phyloP scores from a whole-genome alignment of 2,888 invertebrate genomes.

The Tipula confusa region DNA sequence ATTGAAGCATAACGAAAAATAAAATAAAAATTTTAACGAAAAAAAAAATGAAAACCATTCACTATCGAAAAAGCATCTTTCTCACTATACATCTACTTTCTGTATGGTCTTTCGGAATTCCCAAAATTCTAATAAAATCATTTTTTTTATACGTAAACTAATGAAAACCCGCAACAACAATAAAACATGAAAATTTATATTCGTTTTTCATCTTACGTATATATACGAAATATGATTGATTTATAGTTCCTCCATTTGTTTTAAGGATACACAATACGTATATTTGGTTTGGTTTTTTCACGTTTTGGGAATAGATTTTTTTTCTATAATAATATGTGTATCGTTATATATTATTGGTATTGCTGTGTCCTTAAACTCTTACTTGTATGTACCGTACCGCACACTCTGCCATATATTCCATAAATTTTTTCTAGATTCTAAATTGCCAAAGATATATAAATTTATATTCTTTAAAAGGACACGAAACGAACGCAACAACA shows the following conservation, averaged over 20 bases:
- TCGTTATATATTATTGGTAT: neutral
- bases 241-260: neutral
- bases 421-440: neutral
- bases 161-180: neutral
- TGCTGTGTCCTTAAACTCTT: neutral
- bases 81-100: neutral
- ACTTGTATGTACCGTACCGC: neutral
- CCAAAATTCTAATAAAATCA: neutral
- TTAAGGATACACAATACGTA: neutral
- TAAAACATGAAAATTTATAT: neutral
- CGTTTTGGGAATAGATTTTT: slow-evolving; percentile 25
- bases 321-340: neutral
- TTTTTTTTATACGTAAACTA: neutral
- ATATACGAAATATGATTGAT: neutral
- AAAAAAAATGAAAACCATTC: neutral
- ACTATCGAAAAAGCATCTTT: neutral
- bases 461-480: slow-evolving; percentile 7
- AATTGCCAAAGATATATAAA: neutral
- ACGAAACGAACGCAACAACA: neutral
- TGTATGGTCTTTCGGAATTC: neutral
- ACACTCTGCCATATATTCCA: neutral
- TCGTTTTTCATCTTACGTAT: neutral
- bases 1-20: neutral
- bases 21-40: neutral
- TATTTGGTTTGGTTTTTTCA: neutral